These are phyloP conservation scores for Pseudomugil tenellus DNA, from an alignment of 2,797 vertebrate species.

Conservation along the genomic window DNA sequence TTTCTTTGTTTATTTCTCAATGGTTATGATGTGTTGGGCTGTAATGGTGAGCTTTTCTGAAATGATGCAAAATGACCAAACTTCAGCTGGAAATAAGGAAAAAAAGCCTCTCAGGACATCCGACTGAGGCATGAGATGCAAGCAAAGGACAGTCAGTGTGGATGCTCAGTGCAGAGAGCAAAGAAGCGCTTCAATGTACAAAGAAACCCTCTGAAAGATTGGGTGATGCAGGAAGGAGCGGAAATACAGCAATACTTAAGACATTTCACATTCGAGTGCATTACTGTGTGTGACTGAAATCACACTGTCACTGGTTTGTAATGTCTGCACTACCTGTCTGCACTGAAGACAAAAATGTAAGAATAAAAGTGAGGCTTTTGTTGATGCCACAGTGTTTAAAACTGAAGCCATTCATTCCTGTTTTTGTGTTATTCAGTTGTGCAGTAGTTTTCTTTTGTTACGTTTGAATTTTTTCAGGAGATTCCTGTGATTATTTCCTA, in stretches of 20 bases:
- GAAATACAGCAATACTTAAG: conserved; percentile 83
- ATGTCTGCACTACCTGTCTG: conserved; percentile 76
- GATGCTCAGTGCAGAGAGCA: conserved; percentile 47
- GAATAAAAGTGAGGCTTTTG: conserved; percentile 74
- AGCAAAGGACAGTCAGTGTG: conserved; percentile 50
- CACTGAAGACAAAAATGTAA: conserved; percentile 74
- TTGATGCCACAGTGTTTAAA: conserved; percentile 30
- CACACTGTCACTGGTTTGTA: conserved; percentile 68
- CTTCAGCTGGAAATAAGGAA: conserved; percentile 60
- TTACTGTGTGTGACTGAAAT: conserved; percentile 56
- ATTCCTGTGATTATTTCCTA: not conserved
- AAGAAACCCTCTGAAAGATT: conserved; percentile 41
- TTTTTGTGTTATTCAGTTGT: not conserved
- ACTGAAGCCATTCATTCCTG: conserved; percentile 12
- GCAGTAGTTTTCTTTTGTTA: not conserved
- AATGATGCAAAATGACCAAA: conserved; percentile 78
- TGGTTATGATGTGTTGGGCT: conserved; percentile 52
- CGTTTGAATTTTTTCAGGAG: not conserved
- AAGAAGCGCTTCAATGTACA: conserved; percentile 34
- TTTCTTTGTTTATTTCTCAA: conserved; percentile 64
- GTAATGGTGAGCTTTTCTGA: conserved; percentile 54
- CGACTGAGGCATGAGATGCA: conserved; percentile 54
- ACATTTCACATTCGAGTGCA: conserved; percentile 67
- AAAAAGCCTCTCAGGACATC: conserved; percentile 72
- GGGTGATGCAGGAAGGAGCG: conserved; percentile 36